Evolutionary conservation across 2,797 vertebrate species (phyloP).

Genomic region (Todus mexicanus): DNA sequence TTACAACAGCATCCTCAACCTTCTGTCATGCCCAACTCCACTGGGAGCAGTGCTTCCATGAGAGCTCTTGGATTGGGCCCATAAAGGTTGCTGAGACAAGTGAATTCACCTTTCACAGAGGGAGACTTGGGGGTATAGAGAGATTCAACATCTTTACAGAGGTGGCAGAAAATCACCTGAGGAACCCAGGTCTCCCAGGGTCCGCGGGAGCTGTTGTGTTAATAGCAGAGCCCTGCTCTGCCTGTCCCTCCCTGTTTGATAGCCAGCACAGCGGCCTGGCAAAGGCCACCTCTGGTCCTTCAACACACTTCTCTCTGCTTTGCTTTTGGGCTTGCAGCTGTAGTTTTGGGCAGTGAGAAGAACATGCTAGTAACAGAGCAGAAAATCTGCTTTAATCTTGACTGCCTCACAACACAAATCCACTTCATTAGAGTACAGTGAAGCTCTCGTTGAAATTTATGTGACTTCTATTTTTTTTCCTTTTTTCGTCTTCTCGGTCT

Average conservation of each 20-base stretch:
- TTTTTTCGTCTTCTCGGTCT: not conserved
- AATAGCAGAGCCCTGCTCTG: not conserved
- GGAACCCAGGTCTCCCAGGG: not conserved
- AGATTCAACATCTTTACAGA: not conserved
- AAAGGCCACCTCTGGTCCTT: not conserved
- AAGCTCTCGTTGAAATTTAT: not conserved
- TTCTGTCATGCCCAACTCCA: accelerated
- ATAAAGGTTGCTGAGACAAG: not conserved
- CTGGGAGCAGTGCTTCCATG: not conserved
- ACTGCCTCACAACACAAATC: not conserved
- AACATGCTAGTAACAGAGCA: not conserved
- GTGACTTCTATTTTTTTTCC: not conserved
- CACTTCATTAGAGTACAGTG: accelerated
- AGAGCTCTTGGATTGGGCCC: accelerated
- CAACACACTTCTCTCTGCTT: not conserved
- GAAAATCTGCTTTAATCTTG: not conserved
- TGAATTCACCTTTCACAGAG: not conserved
- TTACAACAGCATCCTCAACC: not conserved
- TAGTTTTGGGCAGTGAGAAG: not conserved
- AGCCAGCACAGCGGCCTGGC: not conserved
- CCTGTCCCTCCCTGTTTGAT: not conserved
- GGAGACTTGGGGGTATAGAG: accelerated
- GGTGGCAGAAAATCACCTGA: not conserved
- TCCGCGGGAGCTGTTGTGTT: not conserved
- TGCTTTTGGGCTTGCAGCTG: not conserved